Percentiles rank a stretch among this genome's conserved stretches.
Evolutionary conservation across 1,140 invertebrate species (phyloP).

Genomic region (Conopomorpha cramerella): DNA sequence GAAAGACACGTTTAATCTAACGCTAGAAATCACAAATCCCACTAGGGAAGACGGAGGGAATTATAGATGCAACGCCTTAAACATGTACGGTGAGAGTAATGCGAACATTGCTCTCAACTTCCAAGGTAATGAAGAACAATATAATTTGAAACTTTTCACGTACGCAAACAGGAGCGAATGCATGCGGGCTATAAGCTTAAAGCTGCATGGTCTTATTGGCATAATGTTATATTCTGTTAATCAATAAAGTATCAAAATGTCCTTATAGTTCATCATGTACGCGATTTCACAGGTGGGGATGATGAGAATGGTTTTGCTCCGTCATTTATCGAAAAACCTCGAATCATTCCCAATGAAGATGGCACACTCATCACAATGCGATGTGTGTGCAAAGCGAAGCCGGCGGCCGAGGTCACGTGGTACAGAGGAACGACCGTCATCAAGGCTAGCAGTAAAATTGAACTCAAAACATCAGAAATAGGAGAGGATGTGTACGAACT

Average conservation of each 20-base stretch:
- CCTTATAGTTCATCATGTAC: no score
- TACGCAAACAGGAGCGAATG: constrained; percentile 55
- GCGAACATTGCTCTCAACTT: constrained; percentile 99
- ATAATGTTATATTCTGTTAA: no score
- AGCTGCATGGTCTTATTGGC: constrained; percentile 37
- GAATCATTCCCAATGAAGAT: constrained; percentile 96
- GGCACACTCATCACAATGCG: constrained; percentile 95
- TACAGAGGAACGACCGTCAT: constrained; percentile 85
- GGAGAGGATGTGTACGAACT: constrained; percentile 90
- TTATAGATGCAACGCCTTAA: constrained; percentile 98
- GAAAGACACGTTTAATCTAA: constrained; percentile 89
- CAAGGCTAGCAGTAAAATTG: constrained; percentile 84
- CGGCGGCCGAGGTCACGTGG: constrained; percentile 88
- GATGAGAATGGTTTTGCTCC: constrained; percentile 89
- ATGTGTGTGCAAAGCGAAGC: constrained; percentile 92
- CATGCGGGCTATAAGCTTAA: constrained; percentile 39
- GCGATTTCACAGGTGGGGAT: constrained; percentile 78
- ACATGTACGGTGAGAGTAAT: constrained; percentile 98
- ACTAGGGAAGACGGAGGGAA: constrained; percentile 94
- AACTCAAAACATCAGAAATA: constrained; percentile 74
- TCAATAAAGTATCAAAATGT: no score
- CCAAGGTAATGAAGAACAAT: constrained; percentile 76
- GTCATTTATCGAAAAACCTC: constrained; percentile 94
- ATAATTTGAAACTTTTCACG: constrained; percentile 14
- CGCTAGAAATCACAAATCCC: constrained; percentile 91